phyloP scores from a whole-genome alignment of 2,888 invertebrate species.

The Amblyjoppa fuscipennis region DNA sequence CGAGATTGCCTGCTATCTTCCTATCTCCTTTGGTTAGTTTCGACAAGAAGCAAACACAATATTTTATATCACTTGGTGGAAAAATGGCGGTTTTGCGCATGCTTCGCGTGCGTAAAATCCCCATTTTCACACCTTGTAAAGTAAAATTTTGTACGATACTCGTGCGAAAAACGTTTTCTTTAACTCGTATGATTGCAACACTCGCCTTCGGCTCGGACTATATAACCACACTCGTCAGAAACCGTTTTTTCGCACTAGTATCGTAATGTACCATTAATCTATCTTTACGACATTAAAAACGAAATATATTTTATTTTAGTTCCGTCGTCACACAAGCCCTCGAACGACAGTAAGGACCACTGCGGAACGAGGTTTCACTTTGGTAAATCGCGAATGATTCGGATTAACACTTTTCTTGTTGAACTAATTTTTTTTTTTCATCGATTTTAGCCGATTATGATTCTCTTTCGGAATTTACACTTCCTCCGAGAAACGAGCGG shows the following conservation, averaged over 20 bases:
- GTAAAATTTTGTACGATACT: no score
- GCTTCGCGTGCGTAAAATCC: no score
- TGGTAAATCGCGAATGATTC: slow-evolving; percentile 41
- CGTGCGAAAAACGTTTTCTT: no score
- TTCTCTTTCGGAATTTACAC: slow-evolving; percentile 57
- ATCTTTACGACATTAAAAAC: not conserved
- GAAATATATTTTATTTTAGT: slow-evolving; percentile 35
- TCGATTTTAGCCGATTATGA: slow-evolving; percentile 39
- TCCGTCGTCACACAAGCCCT: not conserved
- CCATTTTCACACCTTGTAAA: no score
- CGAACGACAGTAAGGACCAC: slow-evolving; percentile 34
- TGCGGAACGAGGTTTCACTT: slow-evolving; percentile 53
- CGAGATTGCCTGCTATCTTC: slow-evolving; percentile 57
- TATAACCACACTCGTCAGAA: no score
- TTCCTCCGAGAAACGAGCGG: slow-evolving; percentile 58
- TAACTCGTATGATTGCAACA: no score
- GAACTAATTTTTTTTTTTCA: not conserved
- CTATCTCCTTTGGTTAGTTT: slow-evolving; percentile 59
- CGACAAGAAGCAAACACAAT: not conserved
- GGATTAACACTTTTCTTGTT: not conserved
- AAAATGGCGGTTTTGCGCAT: not conserved
- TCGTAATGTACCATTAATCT: not conserved
- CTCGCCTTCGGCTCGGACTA: no score
- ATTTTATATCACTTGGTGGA: not conserved
- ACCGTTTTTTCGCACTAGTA: no score